Base-by-base conservation (phyloP, 2,888 invertebrate genomes). In the Perithous albicinctus region DNA sequence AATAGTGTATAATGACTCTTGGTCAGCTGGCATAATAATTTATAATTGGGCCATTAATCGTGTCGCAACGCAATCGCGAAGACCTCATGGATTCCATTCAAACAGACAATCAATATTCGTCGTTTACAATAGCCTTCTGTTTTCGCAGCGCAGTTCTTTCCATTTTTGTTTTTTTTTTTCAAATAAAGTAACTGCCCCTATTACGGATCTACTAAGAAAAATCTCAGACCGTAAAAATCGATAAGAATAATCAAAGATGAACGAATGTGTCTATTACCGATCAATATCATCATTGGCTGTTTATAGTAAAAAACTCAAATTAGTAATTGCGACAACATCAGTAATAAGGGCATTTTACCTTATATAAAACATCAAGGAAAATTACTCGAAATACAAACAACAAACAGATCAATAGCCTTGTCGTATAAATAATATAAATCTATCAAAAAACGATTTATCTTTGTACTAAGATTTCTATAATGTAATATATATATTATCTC, bases 371-470 rank as follows among this genome's bases (percentile, higher is more conserved):
- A 72, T 66, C 67, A 75, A 78, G 75, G 70, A 35, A 78, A 77
- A 75, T 72, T 46, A 51, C 61, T 72, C 26, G 51, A 41, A 78
- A 87, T 76, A 81, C 69, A 84, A 87, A 84, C 75, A 82, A 86
- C 83, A 77, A 85, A 87, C 78, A 72, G 64, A 87, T 86, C 73
- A 77, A 83, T 87, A 83, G 83, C 84, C 82, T 69, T 82, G 78
- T 85, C 66, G 83, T 88, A 86, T 82, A 87, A 88, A 88, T 87
- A 85, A 89, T 88, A 88, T 76, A 87, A 86, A 82, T 87, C 85
- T 88, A 89, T 89, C 85, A 86, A 88, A 89, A 89, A 86, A 87
- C 84, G 87, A 86, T 87, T 82, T 83, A 48, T 85, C 85, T 87
- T 88, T 88, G 86, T 88, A 88, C 87, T 87, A 87, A 80, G 79